Conservation (phyloP, 2,888 invertebrate genomes). For the Leptinotarsa peninsularis region DNA sequence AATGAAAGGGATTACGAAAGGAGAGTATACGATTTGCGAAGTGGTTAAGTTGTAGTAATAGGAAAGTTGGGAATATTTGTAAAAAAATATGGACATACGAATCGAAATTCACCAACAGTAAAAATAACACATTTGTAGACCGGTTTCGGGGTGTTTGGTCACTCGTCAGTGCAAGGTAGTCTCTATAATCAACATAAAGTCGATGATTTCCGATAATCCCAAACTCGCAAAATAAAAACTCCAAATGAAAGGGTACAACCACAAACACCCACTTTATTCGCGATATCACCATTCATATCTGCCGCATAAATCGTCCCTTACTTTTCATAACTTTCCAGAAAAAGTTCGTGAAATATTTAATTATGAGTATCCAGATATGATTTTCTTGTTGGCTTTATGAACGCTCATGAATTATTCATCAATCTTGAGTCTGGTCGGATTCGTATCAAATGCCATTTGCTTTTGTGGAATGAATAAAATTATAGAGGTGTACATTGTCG, state of each 20-base stretch:
- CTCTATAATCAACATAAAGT: no score
- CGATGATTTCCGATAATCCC: no score
- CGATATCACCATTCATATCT: slow-evolving; percentile 1
- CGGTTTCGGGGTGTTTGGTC: no score
- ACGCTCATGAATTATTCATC: slow-evolving; percentile 35
- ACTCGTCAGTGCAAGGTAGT: no score
- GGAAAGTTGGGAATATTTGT: no score
- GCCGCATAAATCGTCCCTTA: not conserved
- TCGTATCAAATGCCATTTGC: slow-evolving; percentile 30
- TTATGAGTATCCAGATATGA: slow-evolving; percentile 28
- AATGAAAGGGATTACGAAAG: no score
- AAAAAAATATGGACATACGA: no score
- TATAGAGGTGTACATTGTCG: slow-evolving; percentile 31
- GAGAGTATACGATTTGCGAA: no score
- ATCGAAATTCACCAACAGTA: no score
- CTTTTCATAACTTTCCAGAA: slow-evolving; percentile 9
- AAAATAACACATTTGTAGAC: no score
- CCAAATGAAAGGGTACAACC: not conserved
- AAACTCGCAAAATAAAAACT: not conserved
- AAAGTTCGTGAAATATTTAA: slow-evolving; percentile 28
- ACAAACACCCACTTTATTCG: not conserved
- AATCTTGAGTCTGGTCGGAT: slow-evolving; percentile 26
- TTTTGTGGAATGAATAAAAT: slow-evolving; percentile 31
- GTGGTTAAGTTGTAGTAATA: no score
- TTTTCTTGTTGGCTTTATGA: slow-evolving; percentile 27